Evolutionary conservation across 2,888 invertebrate genomes (phyloP).

Genomic region (Teleogryllus oceanicus): DNA sequence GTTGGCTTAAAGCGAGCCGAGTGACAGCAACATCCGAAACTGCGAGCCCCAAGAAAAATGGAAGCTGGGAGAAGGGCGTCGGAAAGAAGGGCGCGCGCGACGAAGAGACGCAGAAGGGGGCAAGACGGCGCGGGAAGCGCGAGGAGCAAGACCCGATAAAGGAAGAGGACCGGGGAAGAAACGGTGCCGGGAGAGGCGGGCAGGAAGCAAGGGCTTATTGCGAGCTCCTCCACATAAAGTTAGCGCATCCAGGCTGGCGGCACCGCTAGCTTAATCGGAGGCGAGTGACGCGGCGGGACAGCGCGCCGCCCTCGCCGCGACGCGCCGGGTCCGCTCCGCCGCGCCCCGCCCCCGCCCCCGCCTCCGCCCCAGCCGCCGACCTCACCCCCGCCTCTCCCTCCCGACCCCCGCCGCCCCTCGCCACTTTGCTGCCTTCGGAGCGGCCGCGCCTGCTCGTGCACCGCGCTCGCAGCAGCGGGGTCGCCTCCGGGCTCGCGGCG

Average conservation of each 20-base stretch:
- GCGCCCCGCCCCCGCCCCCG: neutral
- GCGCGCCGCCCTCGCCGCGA: neutral
- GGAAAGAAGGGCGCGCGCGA: neutral
- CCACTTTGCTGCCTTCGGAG: neutral
- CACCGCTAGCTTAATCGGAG: conserved; percentile 1
- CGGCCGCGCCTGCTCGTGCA: neutral
- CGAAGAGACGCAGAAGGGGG: neutral
- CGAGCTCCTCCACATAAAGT: conserved; percentile 18
- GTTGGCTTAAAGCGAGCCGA: conserved; percentile 9
- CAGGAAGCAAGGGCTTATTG: conserved; percentile 7
- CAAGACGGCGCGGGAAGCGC: neutral
- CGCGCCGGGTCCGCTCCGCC: neutral
- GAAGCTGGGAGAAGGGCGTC: neutral
- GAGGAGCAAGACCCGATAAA: neutral
- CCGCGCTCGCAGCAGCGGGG: neutral
- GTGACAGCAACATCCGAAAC: conserved; percentile 9
- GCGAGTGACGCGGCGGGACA: neutral
- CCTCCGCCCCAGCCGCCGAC: neutral
- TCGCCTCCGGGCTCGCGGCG: neutral
- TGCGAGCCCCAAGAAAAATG: conserved; percentile 1
- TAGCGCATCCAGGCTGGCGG: conserved; percentile 10
- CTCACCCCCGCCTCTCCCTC: neutral
- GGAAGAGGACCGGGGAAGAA: neutral
- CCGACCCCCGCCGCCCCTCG: neutral
- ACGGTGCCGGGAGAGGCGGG: neutral